Base-by-base conservation (phyloP, 1,140 invertebrate genomes). In the Aphaenogaster rudis region DNA sequence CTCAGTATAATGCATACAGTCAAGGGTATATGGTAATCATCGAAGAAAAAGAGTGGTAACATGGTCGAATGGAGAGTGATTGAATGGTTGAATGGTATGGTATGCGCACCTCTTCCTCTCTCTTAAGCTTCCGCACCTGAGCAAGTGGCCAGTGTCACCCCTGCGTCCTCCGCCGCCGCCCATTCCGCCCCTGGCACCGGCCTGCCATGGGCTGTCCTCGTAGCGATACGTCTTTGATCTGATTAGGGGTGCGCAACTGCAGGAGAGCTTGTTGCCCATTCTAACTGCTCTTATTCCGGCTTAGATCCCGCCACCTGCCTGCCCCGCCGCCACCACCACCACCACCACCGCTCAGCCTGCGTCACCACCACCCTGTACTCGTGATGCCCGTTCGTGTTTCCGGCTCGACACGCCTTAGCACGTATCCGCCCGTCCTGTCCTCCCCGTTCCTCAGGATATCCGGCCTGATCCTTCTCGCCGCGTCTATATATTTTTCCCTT, bases 201-300 rank as follows among this genome's bases (percentile, higher is more conserved):
- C 97, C 95, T 98, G 98, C 98, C 98, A 98, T 94, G 98, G 98
- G 92, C 98, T 97, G 95, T 99, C 98, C 95, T 99, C 98, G 95
- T 98, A 98, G 94, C 98, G 97, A 96, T 99, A 99, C 92, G 97
- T 98, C 96, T 99, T 99, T 84, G 78, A 81, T 96, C 98, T 97
- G 94, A 98, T 97, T 92, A 99, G 96, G 86, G 98, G 98, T 91
- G 98, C 98, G 96, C 98, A 99, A 92, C 98, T 98, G 96, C 98
- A 99, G 94, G 98, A 98, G 93, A 99, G 96, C 96, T 99, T 99
- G 96, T 99, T 99, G 95, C 98, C 98, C 98, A 99, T 99, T 93
- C 94, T 95, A 87, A 84, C 87, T 89, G 77, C 64, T 81, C 45
- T 88, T 88, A 78, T 87, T 84, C 71, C 86, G 59, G 69, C 88